A percentile compares a stretch with the other conserved stretches of the same genome.
These are phyloP conservation scores for Vanacampus margaritifer DNA, from an alignment of 2,113 vertebrate species.

Conservation along the genomic window DNA sequence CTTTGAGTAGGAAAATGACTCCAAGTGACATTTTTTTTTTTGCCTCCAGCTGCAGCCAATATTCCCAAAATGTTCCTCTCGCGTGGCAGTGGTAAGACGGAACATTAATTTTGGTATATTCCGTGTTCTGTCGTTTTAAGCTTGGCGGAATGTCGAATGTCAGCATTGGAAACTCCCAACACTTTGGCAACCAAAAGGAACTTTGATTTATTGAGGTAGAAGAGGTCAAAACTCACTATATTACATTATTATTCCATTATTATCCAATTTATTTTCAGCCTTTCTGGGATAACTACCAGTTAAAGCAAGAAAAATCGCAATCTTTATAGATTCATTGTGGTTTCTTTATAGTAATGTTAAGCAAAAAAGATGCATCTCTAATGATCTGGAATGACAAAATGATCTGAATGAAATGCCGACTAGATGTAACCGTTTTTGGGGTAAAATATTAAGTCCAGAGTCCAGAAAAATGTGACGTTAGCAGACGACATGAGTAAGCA, in stretches of 20 bases:
- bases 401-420: not conserved
- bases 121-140: slow-evolving; percentile 22
- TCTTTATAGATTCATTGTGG: not conserved
- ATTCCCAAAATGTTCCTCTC: slow-evolving; percentile 18
- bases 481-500: no score
- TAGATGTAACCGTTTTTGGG: not conserved
- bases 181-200: not conserved
- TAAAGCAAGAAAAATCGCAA: not conserved
- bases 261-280: not conserved
- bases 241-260: not conserved
- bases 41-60: slow-evolving; percentile 19
- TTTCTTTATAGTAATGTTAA: not conserved
- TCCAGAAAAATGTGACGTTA: no score
- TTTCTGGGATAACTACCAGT: not conserved
- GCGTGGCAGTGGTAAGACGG: slow-evolving; percentile 7
- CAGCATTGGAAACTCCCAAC: slow-evolving; percentile 3
- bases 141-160: slow-evolving; percentile 8
- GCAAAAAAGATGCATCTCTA: no score
- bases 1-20: slow-evolving; percentile 25
- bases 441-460: not conserved
- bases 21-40: slow-evolving; percentile 31
- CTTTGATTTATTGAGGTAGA: not conserved
- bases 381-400: no score
- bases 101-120: slow-evolving; percentile 23
- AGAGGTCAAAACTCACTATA: not conserved